Evolutionary conservation across 2,113 vertebrate genomes (phyloP), one percentile per base, ranked within the genome.

Genomic region (Nothobranchius kuhntae): DNA sequence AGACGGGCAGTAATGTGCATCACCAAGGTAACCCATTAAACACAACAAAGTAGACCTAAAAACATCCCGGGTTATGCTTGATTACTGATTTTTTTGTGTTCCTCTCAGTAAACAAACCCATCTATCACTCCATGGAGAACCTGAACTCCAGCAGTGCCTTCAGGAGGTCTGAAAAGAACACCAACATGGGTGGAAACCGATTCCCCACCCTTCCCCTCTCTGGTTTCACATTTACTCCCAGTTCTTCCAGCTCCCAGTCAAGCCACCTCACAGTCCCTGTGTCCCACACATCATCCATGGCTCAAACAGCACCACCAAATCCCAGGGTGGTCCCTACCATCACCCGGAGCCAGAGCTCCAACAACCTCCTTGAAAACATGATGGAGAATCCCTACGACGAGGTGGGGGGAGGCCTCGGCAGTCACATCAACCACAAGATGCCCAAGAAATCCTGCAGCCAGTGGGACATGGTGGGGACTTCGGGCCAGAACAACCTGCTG

Each of bases 121-220:
- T 91, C 58, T 92, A 81, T 67, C 79, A 56, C 61, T 95, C 94
- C 42, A 90, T 94, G 91, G 93, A 94, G 73, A 91, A 95, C 61
- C 84, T 95, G 55, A 86, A 84, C 87, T 89, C 85, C 61, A 86
- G 57, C 61, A 84, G 83, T 88, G 81, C 83, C 76, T 93, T 90
- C 47, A 77, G 67, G 61, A 73, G 80, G 26, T 55, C 30, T 42
- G 56, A 72, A 35, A 57, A 61, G 63, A 67, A 59, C 42, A 42
- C 36, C 55, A 48, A 21, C 7, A 6, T 11, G 10, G 53, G 47
- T 7, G 72, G 80, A 47, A 77, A 66, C 24, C 78, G 9, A 53
- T 86, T 89, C 86, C 87, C 78, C 0, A 65, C 68, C 3, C 59
- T 84, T 42, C 86, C 91, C 44, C 73, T 81, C 24, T 89, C 71